phyloP scores from a whole-genome alignment of 2,797 vertebrate species.

The Morelia viridis region DNA sequence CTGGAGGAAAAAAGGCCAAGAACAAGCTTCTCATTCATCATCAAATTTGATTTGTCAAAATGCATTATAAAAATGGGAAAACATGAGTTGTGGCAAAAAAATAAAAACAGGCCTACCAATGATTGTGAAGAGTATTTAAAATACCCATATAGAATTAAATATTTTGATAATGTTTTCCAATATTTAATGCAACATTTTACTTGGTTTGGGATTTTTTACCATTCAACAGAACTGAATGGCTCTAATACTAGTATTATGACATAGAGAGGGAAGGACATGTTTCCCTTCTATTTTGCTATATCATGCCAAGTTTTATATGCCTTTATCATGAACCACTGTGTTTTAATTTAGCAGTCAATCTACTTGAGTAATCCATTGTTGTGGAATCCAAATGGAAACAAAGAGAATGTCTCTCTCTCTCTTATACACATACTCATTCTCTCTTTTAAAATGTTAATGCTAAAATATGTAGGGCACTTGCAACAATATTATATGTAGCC shows the following conservation, averaged over 20 bases:
- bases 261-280: not conserved
- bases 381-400: not conserved
- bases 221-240: not conserved
- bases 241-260: not conserved
- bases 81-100: not conserved
- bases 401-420: not conserved
- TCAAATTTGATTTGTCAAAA: not conserved
- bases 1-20: not conserved
- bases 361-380: not conserved
- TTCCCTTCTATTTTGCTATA: not conserved
- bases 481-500: not conserved
- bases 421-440: not conserved
- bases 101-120: not conserved
- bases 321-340: not conserved
- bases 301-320: not conserved
- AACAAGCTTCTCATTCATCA: not conserved
- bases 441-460: not conserved
- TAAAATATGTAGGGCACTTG: not conserved
- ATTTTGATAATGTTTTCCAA: not conserved
- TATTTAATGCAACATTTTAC: not conserved
- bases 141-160: not conserved
- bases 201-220: not conserved
- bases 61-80: constrained; percentile 7
- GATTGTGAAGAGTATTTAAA: not conserved
- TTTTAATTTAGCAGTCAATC: not conserved